Evolutionary conservation across 2,888 invertebrate species (phyloP), one percentile per base, ranked within the genome.

Genomic region (Drosophila planitibia): DNA sequence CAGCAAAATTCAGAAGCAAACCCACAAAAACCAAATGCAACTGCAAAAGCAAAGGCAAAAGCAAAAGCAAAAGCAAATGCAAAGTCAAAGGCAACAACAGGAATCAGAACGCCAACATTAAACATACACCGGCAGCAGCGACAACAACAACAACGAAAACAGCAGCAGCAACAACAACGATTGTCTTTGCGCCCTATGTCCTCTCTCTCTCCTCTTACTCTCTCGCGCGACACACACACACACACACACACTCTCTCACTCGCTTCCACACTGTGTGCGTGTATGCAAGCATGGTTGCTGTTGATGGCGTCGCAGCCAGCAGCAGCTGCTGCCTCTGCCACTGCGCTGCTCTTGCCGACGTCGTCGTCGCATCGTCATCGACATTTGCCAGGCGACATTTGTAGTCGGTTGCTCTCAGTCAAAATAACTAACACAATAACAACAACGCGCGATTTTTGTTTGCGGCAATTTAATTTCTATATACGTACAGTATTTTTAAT

Each of bases 381-480:
- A 74, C 72, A 81, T 74, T 79, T 76, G 81, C 70, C 68, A 67
- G 67, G 73, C 76, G 79, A 81, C 79, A 75, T 81, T 81, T 76
- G 61, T 79, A 68, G 76, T 82, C 64, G 76, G 68, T 53, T 68
- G 68, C 57, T 53, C 70, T 79, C 70, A 78, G 79, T 77, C 75
- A 68, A 76, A 82, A 81, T 71, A 81, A 73, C 70, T 79, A 81
- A 70, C 69, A 72, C 74, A 80, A 76, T 60, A 79, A 79, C 65
- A 79, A 73, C 79, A 76, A 73, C 75, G 55, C 62, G 70, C 52
- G 59, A 67, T 64, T 66, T 73, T 65, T 67, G 67, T 74, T 78
- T 72, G 71, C 66, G 70, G 75, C 66, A 74, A 63, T 70, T 77
- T 59, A 51, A 74, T 75, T 77, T 62, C 25, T 55, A 64, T 55